Evolutionary conservation across 2,113 vertebrate genomes (phyloP).

Genomic region (Indri indri): DNA sequence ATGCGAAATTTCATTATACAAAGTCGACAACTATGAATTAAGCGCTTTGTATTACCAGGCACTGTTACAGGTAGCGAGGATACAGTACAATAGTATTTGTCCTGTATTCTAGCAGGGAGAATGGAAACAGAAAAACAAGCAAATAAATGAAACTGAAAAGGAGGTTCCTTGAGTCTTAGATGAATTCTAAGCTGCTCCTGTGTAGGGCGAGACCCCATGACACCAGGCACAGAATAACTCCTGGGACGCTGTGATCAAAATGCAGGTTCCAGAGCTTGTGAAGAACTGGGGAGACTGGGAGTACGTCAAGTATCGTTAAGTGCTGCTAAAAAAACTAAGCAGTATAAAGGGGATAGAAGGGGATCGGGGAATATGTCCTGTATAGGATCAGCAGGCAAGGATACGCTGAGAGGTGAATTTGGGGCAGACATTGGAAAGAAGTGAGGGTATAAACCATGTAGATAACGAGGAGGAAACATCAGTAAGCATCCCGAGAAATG

Average conservation of each 20-base stretch:
- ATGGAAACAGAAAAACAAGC: neutral
- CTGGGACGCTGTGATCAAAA: neutral
- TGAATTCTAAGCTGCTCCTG: neutral
- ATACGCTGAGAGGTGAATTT: neutral
- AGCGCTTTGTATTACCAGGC: neutral
- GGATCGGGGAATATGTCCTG: neutral
- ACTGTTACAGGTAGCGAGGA: neutral
- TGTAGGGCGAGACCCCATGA: neutral
- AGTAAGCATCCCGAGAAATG: neutral
- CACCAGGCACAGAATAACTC: neutral
- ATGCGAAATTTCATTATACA: neutral
- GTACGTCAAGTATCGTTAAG: neutral
- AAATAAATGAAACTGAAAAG: neutral
- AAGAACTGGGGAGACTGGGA: neutral
- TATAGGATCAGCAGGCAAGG: neutral
- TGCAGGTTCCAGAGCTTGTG: neutral
- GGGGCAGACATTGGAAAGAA: neutral
- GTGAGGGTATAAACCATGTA: neutral
- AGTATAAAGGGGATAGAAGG: neutral
- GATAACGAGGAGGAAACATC: neutral
- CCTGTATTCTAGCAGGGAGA: neutral
- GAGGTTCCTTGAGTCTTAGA: neutral
- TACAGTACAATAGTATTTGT: neutral
- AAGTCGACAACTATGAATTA: slow-evolving; percentile 11
- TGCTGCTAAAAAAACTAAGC: neutral